phyloP scores from a whole-genome alignment of 2,888 invertebrate species.

The Pyralis farinalis region DNA sequence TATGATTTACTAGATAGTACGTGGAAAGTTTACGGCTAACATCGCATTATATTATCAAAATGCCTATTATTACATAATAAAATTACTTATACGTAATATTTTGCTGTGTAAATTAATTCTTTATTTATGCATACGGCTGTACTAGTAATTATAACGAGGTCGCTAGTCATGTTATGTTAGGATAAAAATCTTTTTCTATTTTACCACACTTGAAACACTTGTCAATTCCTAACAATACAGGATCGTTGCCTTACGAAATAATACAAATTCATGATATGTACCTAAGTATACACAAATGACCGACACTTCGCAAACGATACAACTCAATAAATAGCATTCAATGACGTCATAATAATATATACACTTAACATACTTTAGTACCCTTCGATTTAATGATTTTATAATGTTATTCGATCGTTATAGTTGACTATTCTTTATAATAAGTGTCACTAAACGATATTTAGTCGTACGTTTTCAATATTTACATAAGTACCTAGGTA shows the following conservation, averaged over 20 bases:
- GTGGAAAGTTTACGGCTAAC: neutral
- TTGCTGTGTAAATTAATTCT: too few species aligned
- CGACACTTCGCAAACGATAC: conserved; percentile 68
- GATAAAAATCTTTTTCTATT: too few species aligned
- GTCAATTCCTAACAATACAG: conserved; percentile 28
- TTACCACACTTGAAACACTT: conserved; percentile 12
- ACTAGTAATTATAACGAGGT: too few species aligned
- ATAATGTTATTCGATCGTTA: conserved; percentile 67
- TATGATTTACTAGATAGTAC: neutral
- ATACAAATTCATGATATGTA: conserved; percentile 75
- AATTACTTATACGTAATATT: too few species aligned
- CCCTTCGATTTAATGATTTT: conserved; percentile 75
- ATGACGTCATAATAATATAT: conserved; percentile 63
- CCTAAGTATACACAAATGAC: conserved; percentile 76
- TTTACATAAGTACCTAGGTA: conserved; percentile 70
- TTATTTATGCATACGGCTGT: too few species aligned
- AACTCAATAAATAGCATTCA: conserved; percentile 74
- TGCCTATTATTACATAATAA: too few species aligned
- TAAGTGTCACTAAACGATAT: conserved; percentile 55
- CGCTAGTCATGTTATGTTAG: too few species aligned
- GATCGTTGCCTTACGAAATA: conserved; percentile 55
- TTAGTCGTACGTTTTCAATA: conserved; percentile 58
- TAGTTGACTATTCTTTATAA: conserved; percentile 61
- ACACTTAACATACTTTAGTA: conserved; percentile 76
- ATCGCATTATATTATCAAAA: too few species aligned